These are phyloP conservation scores for Listronotus bonariensis DNA, from an alignment of 1,140 invertebrate species.

Conservation along the genomic window DNA sequence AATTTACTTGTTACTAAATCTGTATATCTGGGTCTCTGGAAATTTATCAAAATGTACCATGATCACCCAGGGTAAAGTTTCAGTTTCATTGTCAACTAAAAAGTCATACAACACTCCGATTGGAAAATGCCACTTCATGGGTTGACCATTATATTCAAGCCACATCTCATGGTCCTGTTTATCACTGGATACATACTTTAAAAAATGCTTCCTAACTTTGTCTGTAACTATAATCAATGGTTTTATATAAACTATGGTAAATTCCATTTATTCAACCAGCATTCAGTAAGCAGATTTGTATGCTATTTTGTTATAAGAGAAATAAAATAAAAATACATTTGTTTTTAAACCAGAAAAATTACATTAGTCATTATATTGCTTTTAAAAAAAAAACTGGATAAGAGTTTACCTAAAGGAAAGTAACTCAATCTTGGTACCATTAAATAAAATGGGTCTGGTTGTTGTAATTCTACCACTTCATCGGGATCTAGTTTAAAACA, in stretches of 20 bases:
- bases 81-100: conserved; percentile 66
- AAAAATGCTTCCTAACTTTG: conserved; percentile 87
- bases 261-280: too few species aligned
- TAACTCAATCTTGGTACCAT: conserved; percentile 95
- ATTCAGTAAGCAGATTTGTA: too few species aligned
- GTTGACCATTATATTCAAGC: conserved; percentile 91
- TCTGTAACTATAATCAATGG: conserved; percentile 80
- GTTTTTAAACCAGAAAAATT: too few species aligned
- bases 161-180: conserved; percentile 89
- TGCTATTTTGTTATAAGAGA: too few species aligned
- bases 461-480: conserved; percentile 84
- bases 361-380: too few species aligned
- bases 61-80: conserved; percentile 87
- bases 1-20: conserved; percentile 77
- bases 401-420: conserved; percentile 75
- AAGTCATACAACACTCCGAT: conserved; percentile 94
- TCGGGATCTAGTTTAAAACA: conserved; percentile 87
- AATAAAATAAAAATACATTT: too few species aligned
- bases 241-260: too few species aligned
- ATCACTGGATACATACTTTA: conserved; percentile 79
- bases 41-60: conserved; percentile 95
- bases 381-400: too few species aligned
- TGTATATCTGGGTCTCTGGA: conserved; percentile 78
- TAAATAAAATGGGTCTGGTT: conserved; percentile 90
- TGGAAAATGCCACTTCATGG: conserved; percentile 96